phyloP scores from a whole-genome alignment of 2,797 vertebrate genomes.

The Acipenser transmontanus region DNA sequence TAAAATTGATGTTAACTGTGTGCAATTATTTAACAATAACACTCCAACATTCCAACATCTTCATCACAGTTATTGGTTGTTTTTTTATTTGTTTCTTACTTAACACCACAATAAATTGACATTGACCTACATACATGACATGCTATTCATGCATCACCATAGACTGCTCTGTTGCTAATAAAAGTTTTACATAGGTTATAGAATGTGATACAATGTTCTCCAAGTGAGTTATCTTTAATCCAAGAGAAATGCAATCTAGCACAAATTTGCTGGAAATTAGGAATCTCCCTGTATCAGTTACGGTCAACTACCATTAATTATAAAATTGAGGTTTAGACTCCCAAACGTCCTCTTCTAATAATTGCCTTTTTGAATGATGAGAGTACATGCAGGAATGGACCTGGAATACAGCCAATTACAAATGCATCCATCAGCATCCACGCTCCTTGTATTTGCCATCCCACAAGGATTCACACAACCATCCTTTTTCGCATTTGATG shows the following conservation, averaged over 20 bases:
- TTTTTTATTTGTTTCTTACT: too few species aligned
- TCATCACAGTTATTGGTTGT: too few species aligned
- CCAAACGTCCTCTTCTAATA: not conserved
- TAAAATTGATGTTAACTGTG: too few species aligned
- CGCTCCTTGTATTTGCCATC: conserved; percentile 6
- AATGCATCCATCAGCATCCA: conserved; percentile 6
- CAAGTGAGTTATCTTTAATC: not conserved
- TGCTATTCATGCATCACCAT: not conserved
- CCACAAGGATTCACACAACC: conserved; percentile 8
- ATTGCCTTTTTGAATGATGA: not conserved
- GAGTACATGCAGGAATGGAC: not conserved
- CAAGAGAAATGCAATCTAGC: not conserved
- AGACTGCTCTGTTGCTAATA: not conserved
- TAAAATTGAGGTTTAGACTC: not conserved
- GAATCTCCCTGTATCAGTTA: conserved; percentile 20
- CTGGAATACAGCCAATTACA: conserved; percentile 10
- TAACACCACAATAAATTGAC: not conserved
- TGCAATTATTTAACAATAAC: too few species aligned
- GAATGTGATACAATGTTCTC: conserved; percentile 7
- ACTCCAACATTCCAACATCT: too few species aligned
- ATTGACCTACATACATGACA: not conserved
- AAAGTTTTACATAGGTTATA: conserved; percentile 1
- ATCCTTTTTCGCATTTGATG: too few species aligned
- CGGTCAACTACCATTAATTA: conserved; percentile 3
- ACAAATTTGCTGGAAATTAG: not conserved